Conservation (phyloP, 2,888 invertebrate species). For the Dioctria linearis region DNA sequence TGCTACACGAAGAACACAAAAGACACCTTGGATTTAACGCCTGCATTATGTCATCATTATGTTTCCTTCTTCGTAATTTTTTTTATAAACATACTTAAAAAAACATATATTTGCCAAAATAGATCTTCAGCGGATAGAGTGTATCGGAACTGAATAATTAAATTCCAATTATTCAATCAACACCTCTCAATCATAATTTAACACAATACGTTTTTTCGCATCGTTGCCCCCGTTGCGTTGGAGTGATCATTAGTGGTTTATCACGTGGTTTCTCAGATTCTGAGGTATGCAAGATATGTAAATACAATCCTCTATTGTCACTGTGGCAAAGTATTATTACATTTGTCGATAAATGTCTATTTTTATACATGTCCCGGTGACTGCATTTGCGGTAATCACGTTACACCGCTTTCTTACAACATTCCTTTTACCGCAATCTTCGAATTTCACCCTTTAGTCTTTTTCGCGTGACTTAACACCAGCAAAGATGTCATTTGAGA, state of each 20-base stretch:
- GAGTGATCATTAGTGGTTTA: slow-evolving; percentile 41
- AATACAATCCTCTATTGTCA: slow-evolving; percentile 15
- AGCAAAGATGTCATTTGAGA: slow-evolving; percentile 31
- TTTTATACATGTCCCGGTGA: neutral
- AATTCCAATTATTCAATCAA: neutral
- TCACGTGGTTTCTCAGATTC: slow-evolving; percentile 35
- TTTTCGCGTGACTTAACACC: slow-evolving; percentile 29
- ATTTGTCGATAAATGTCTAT: neutral
- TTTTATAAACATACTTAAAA: too few relatives aligned
- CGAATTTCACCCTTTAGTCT: slow-evolving; percentile 41
- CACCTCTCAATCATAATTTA: slow-evolving; percentile 9
- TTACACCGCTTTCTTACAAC: slow-evolving; percentile 35
- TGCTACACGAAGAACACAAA: too few relatives aligned
- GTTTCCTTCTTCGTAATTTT: too few relatives aligned
- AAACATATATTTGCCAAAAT: too few relatives aligned
- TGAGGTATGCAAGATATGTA: slow-evolving; percentile 20
- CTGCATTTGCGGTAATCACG: neutral
- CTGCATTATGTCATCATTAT: too few relatives aligned
- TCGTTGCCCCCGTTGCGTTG: neutral
- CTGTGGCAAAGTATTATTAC: neutral
- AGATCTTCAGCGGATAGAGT: too few relatives aligned
- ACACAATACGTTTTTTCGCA: slow-evolving; percentile 28
- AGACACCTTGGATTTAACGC: too few relatives aligned
- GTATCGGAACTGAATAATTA: slow-evolving; percentile 21
- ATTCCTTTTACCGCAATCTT: slow-evolving; percentile 43